Percentiles rank a stretch among this genome's conserved stretches.
Conservation (phyloP, 2,888 invertebrate species). For the Melanostoma scalare region DNA sequence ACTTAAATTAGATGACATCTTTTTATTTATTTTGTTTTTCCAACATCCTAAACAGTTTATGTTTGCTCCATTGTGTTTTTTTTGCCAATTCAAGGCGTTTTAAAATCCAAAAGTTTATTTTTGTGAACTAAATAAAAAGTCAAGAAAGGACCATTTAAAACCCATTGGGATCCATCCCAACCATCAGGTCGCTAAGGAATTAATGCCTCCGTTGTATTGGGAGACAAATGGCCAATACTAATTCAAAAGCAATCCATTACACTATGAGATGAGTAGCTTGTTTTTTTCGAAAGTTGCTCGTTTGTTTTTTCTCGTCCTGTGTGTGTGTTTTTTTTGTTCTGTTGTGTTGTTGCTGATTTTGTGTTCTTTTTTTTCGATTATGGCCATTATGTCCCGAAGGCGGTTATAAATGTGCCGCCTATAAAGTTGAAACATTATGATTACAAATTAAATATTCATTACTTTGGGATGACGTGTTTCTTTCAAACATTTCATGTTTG, state of each 20-base stretch:
- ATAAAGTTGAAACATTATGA: constrained; percentile 55
- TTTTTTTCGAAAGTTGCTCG: constrained; percentile 5
- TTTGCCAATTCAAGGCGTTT: too few relatives aligned
- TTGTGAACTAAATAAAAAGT: too few relatives aligned
- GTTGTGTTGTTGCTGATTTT: background rate
- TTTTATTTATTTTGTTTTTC: too few relatives aligned
- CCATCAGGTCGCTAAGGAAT: too few relatives aligned
- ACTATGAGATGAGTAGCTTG: background rate
- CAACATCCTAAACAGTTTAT: too few relatives aligned
- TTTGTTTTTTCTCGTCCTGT: background rate
- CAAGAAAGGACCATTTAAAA: too few relatives aligned
- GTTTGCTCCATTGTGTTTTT: too few relatives aligned
- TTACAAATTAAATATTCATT: constrained; percentile 67
- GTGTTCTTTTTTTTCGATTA: background rate
- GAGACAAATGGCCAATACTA: constrained; percentile 4
- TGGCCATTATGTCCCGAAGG: background rate
- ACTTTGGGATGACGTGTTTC: constrained; percentile 32
- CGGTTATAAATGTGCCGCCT: constrained; percentile 55
- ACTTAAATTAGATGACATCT: too few relatives aligned
- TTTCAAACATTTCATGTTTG: background rate
- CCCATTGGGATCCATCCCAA: too few relatives aligned
- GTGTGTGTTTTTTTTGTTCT: constrained; percentile 7
- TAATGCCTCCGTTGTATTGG: too few relatives aligned
- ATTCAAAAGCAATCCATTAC: constrained; percentile 35
- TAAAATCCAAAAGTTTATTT: too few relatives aligned